phyloP scores from a whole-genome alignment of 2,797 vertebrate species.

The Brachymystax lenok region DNA sequence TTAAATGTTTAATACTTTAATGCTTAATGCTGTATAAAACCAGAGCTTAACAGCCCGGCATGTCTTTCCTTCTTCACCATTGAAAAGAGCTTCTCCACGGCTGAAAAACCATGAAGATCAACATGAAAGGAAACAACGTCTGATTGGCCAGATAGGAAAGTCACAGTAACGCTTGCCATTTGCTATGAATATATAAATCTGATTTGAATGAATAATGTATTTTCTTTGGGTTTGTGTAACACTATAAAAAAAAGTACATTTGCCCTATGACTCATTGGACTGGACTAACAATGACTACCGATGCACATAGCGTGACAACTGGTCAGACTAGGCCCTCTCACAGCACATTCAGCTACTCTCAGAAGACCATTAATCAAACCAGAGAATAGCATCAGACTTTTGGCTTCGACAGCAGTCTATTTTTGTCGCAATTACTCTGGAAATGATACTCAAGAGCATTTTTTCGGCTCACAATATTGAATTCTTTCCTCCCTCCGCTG shows the following conservation, averaged over 20 bases:
- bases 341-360: slow-evolving; percentile 54
- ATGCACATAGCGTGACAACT: slow-evolving; percentile 51
- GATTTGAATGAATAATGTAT: slow-evolving; percentile 38
- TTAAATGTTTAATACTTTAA: slow-evolving; percentile 45
- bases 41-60: slow-evolving; percentile 40
- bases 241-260: slow-evolving; percentile 37
- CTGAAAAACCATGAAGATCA: slow-evolving; percentile 26
- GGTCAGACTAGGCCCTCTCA: slow-evolving; percentile 47
- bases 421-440: slow-evolving; percentile 56
- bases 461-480: background rate
- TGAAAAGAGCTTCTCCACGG: slow-evolving; percentile 29
- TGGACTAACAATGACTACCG: slow-evolving; percentile 47
- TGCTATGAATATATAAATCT: slow-evolving; percentile 47
- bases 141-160: slow-evolving; percentile 40
- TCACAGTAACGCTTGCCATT: slow-evolving; percentile 46
- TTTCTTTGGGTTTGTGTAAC: slow-evolving; percentile 45
- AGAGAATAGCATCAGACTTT: slow-evolving; percentile 51
- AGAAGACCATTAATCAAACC: slow-evolving; percentile 65
- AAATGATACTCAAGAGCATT: slow-evolving; percentile 35
- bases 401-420: slow-evolving; percentile 51
- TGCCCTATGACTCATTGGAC: slow-evolving; percentile 47
- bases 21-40: slow-evolving; percentile 47
- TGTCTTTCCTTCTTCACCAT: slow-evolving; percentile 21
- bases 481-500: slow-evolving; percentile 17
- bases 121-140: slow-evolving; percentile 47